Percentiles rank a stretch among this genome's conserved stretches.
phyloP scores from a whole-genome alignment of 2,888 invertebrate species.

The Pantelozetes paolii region DNA sequence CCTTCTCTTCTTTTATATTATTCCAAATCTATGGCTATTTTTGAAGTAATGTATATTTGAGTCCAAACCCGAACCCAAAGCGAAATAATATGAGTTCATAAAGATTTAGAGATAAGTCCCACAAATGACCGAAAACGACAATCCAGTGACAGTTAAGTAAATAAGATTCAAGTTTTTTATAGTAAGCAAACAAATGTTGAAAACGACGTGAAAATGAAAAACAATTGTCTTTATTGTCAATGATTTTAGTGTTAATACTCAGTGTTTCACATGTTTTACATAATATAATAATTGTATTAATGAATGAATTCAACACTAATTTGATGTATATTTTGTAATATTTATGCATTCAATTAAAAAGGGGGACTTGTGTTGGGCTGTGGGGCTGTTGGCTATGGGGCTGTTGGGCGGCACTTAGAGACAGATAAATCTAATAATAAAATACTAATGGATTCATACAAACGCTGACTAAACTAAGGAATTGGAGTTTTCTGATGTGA shows the following conservation, averaged over 20 bases:
- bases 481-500: not conserved
- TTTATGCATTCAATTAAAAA: not conserved
- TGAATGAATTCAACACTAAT: not conserved
- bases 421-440: not conserved
- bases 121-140: conserved; percentile 5
- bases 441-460: conserved; percentile 9
- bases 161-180: not conserved
- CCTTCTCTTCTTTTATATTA: not conserved
- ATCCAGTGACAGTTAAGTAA: not conserved
- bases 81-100: not conserved
- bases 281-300: not conserved
- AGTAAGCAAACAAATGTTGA: not conserved
- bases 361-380: conserved; percentile 10
- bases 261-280: conserved; percentile 1
- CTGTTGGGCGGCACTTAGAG: not conserved
- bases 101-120: not conserved
- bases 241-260: too few relatives aligned
- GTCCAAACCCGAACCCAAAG: too few relatives aligned
- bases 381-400: too few relatives aligned
- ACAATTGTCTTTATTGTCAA: too few relatives aligned
- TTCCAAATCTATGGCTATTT: too few relatives aligned
- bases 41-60: too few relatives aligned
- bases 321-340: conserved; percentile 2
- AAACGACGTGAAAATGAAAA: not conserved
- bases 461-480: conserved; percentile 7